These are phyloP conservation scores for Nettapus auritus DNA, from an alignment of 2,113 vertebrate species.

Conservation along the genomic window DNA sequence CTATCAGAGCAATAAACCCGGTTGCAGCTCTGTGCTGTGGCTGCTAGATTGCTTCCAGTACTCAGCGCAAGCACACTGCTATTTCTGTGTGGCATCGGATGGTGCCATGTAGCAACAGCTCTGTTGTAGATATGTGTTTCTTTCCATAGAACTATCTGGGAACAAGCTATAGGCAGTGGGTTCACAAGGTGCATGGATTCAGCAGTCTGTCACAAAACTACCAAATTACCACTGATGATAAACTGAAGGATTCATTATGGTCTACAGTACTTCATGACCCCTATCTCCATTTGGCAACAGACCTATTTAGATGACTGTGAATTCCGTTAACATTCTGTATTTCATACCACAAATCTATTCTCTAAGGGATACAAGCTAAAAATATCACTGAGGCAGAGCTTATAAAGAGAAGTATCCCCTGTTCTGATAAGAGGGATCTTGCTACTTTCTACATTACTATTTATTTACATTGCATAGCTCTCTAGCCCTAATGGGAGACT, in stretches of 20 bases:
- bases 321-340: not conserved
- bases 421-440: not conserved
- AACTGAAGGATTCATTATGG: not conserved
- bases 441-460: not conserved
- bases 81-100: not conserved
- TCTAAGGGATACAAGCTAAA: not conserved
- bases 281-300: not conserved
- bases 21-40: not conserved
- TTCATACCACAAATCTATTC: not conserved
- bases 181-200: not conserved
- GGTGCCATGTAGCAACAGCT: not conserved
- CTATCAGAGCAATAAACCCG: not conserved
- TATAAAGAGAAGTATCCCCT: not conserved
- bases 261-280: not conserved
- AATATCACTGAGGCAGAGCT: not conserved
- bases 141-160: not conserved
- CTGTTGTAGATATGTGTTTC: not conserved
- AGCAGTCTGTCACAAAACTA: not conserved
- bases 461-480: not conserved
- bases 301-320: not conserved
- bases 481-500: not conserved
- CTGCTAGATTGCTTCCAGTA: not conserved
- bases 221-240: rapidly evolving
- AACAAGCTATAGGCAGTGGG: not conserved
- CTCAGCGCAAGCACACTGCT: rapidly evolving